Evolutionary conservation across 2,888 invertebrate genomes (phyloP).

Genomic region (Papilio protenor): DNA sequence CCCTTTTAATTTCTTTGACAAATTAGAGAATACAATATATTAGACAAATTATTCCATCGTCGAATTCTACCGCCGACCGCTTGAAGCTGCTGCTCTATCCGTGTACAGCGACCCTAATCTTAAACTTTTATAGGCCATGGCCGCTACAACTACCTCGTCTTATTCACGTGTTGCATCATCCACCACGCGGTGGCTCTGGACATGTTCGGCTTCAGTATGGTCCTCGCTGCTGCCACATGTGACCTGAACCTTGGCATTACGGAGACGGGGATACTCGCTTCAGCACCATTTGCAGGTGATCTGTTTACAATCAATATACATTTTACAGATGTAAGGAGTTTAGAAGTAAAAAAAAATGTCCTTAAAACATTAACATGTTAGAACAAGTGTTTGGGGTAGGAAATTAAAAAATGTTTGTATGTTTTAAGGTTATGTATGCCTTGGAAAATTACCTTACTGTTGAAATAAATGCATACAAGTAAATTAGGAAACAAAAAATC

Average conservation of each 20-base stretch:
- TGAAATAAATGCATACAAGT: too few relatives aligned
- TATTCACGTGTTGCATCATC: conserved; percentile 62
- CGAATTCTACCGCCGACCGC: too few relatives aligned
- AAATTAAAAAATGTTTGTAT: neutral
- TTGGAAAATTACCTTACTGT: too few relatives aligned
- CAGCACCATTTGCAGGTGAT: conserved; percentile 69
- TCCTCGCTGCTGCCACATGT: conserved; percentile 66
- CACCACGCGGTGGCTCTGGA: conserved; percentile 62
- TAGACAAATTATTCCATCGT: too few relatives aligned
- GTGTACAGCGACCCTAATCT: neutral
- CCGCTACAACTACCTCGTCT: conserved; percentile 62
- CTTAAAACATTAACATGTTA: neutral
- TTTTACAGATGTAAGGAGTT: neutral
- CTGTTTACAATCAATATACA: neutral
- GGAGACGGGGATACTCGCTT: conserved; percentile 62
- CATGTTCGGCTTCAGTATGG: conserved; percentile 66
- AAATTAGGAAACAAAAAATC: too few relatives aligned
- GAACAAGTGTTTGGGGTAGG: neutral
- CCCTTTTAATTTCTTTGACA: too few relatives aligned
- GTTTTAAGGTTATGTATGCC: too few relatives aligned
- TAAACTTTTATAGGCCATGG: conserved; percentile 65
- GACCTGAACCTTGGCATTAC: conserved; percentile 62
- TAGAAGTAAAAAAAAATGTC: neutral
- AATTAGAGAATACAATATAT: too few relatives aligned
- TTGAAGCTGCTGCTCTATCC: neutral